Evolutionary conservation across 1,140 invertebrate genomes (phyloP).

Genomic region (Homalodisca vitripennis): DNA sequence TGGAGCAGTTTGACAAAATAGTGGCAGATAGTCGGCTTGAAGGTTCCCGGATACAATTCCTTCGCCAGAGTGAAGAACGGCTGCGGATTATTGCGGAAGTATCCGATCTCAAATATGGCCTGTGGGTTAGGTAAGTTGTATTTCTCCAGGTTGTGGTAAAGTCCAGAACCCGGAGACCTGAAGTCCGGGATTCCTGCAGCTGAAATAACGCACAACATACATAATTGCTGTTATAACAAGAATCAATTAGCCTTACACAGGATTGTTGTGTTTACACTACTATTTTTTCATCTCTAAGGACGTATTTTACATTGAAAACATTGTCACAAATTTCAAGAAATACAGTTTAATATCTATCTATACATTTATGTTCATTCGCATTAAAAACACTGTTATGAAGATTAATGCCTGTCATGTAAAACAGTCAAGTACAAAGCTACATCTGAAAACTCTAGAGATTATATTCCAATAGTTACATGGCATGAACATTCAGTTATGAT

Average conservation of each 20-base stretch:
- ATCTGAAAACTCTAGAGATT: too few species aligned
- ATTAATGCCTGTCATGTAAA: too few species aligned
- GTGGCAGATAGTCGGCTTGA: slow-evolving; percentile 80
- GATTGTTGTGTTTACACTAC: not conserved
- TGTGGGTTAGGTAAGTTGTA: slow-evolving; percentile 93
- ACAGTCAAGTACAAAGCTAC: too few species aligned
- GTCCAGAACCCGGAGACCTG: slow-evolving; percentile 85
- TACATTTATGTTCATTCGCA: not conserved
- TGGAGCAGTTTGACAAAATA: slow-evolving; percentile 79
- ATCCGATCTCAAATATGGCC: slow-evolving; percentile 91
- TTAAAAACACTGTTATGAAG: too few species aligned
- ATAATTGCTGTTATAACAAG: slow-evolving; percentile 32
- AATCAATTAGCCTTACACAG: not conserved
- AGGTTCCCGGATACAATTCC: slow-evolving; percentile 78
- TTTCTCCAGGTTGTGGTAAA: slow-evolving; percentile 91
- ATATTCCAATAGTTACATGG: too few species aligned
- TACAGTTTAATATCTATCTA: not conserved
- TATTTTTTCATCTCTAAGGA: not conserved
- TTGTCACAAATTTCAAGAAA: not conserved
- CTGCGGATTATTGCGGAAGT: slow-evolving; percentile 76
- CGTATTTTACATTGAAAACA: not conserved
- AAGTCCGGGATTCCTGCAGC: slow-evolving; percentile 95
- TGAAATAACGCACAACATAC: slow-evolving; percentile 49
- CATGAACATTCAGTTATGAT: too few species aligned
- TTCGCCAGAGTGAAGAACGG: slow-evolving; percentile 88